These are phyloP conservation scores for Heliconius cydno DNA, from an alignment of 2,888 invertebrate species.

Conservation along the genomic window DNA sequence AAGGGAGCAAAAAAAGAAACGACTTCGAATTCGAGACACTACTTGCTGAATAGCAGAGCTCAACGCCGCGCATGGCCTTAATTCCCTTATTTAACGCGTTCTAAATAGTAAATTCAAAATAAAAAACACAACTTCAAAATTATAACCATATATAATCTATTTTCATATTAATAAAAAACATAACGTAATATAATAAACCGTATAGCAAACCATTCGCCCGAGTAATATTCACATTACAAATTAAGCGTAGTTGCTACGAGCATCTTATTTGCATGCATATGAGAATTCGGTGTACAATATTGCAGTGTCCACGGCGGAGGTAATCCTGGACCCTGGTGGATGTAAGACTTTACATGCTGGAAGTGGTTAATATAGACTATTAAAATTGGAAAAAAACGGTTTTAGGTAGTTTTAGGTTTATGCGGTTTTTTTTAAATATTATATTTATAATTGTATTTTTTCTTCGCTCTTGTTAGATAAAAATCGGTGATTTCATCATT, in stretches of 20 bases:
- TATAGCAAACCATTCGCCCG: constrained; percentile 17
- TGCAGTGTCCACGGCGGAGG: constrained; percentile 44
- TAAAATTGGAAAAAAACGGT: too few relatives aligned
- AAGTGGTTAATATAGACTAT: background rate
- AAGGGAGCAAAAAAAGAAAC: too few relatives aligned
- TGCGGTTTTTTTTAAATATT: too few relatives aligned
- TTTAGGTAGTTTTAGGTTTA: too few relatives aligned
- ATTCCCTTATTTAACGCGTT: too few relatives aligned
- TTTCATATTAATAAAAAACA: background rate
- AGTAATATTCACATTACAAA: constrained; percentile 42
- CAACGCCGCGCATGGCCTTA: too few relatives aligned
- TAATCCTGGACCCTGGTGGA: constrained; percentile 32
- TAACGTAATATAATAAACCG: background rate
- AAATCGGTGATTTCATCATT: too few relatives aligned
- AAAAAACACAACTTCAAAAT: too few relatives aligned
- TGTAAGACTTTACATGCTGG: constrained; percentile 9
- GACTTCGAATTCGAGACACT: too few relatives aligned
- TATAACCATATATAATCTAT: too few relatives aligned
- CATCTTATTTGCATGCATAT: constrained; percentile 54
- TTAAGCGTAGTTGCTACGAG: constrained; percentile 41
- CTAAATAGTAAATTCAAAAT: too few relatives aligned
- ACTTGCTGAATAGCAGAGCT: too few relatives aligned
- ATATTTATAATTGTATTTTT: background rate
- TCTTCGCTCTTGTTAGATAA: background rate
- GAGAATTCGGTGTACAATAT: constrained; percentile 46